Percentiles rank a stretch among this genome's conserved stretches.
These are phyloP conservation scores for Ifrita kowaldi DNA, from an alignment of 2,113 vertebrate species.

Conservation along the genomic window DNA sequence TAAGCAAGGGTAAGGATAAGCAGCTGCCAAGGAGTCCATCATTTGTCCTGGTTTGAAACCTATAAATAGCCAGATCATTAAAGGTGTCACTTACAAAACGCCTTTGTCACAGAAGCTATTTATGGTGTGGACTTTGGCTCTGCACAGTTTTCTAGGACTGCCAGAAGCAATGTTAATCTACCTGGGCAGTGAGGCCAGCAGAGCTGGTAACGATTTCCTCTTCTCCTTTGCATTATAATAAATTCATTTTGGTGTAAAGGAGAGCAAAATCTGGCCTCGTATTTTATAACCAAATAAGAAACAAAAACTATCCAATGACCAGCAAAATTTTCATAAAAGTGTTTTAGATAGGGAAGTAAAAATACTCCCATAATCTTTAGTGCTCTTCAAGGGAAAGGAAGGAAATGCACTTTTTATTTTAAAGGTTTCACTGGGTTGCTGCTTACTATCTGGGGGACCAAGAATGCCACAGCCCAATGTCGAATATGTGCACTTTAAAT, in stretches of 20 bases:
- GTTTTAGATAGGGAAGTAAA: neutral
- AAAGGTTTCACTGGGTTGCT: neutral
- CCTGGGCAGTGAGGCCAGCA: neutral
- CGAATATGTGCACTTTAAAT: fast-evolving
- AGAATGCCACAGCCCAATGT: neutral
- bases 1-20: neutral
- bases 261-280: neutral
- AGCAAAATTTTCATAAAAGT: neutral
- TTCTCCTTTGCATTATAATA: neutral
- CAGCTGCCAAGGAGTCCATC: neutral
- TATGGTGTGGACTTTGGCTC: neutral
- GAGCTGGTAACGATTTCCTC: neutral
- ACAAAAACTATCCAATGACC: neutral
- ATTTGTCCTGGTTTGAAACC: neutral
- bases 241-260: neutral
- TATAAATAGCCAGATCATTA: conserved; percentile 37
- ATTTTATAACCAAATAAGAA: neutral
- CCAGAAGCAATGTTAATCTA: neutral
- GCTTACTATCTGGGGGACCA: neutral
- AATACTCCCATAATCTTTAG: neutral
- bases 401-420: neutral
- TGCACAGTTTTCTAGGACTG: neutral
- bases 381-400: neutral
- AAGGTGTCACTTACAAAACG: conserved; percentile 13
- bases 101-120: conserved; percentile 29